These are phyloP conservation scores for Penaeus chinensis DNA, from an alignment of 1,140 invertebrate species.

Conservation along the genomic window DNA sequence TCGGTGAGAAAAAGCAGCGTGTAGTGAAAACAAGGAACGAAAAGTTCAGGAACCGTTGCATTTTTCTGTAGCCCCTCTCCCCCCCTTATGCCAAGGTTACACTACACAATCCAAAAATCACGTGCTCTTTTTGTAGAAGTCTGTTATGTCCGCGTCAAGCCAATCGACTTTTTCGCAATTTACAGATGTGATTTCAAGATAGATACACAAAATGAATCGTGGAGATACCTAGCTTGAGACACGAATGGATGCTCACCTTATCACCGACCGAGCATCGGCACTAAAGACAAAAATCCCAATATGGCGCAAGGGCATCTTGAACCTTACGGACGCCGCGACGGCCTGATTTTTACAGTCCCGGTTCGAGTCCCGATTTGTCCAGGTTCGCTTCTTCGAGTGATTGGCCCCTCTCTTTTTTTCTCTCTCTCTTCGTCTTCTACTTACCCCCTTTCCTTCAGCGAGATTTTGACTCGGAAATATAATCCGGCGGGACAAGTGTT, in stretches of 20 bases:
- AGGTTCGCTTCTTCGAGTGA: conserved; percentile 19
- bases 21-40: not conserved
- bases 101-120: conserved; percentile 3
- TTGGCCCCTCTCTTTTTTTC: not conserved
- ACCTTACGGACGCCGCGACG: conserved; percentile 7
- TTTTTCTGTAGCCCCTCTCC: not conserved
- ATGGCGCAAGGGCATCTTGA: not conserved
- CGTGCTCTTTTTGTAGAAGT: not conserved
- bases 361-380: conserved; percentile 28
- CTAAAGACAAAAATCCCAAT: not conserved
- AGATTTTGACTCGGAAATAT: too few species aligned
- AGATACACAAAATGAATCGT: conserved; percentile 22
- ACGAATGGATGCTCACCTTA: conserved; percentile 22
- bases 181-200: conserved; percentile 14
- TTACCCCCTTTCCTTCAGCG: too few species aligned
- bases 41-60: too few species aligned
- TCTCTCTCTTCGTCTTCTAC: too few species aligned
- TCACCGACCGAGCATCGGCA: not conserved
- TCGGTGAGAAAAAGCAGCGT: not conserved
- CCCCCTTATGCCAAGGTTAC: not conserved
- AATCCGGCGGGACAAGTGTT: too few species aligned
- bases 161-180: conserved; percentile 25
- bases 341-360: conserved; percentile 28
- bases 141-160: conserved; percentile 20
- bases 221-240: conserved; percentile 2